These are phyloP conservation scores for Clarias macrocephalus DNA, from an alignment of 2,113 vertebrate genomes.

Conservation along the genomic window DNA sequence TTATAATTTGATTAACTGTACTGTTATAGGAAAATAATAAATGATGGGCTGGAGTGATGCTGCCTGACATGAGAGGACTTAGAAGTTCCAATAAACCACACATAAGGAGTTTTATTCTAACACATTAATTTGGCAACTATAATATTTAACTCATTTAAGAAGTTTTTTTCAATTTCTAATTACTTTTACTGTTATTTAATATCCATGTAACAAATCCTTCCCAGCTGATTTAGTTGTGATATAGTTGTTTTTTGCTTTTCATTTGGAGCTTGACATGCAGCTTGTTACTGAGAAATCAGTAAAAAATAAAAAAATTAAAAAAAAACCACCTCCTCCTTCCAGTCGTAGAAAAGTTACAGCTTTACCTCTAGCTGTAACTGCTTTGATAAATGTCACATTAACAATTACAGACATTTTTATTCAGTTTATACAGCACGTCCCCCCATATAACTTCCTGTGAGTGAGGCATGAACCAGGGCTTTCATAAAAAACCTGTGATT, in stretches of 20 bases:
- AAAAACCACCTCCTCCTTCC: not conserved
- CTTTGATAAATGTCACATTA: conserved; percentile 7
- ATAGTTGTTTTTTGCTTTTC: too few species aligned
- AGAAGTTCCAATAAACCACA: not conserved
- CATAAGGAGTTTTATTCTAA: not conserved
- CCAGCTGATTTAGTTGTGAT: too few species aligned
- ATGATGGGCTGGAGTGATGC: not conserved
- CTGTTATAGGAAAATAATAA: not conserved
- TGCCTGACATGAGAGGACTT: not conserved
- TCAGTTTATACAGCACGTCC: not conserved
- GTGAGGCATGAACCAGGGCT: not conserved
- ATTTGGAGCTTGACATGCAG: not conserved
- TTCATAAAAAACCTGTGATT: not conserved
- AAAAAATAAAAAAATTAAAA: not conserved
- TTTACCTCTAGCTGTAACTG: not conserved
- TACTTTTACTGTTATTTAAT: not conserved
- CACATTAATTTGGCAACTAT: not conserved
- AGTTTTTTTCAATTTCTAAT: not conserved
- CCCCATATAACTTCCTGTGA: not conserved
- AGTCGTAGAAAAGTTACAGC: not conserved
- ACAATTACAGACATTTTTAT: not conserved
- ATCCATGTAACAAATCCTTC: not conserved
- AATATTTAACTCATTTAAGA: not conserved
- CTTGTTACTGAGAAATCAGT: not conserved
- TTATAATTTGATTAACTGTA: not conserved